Conservation (phyloP, 2,888 invertebrate species). For the Stratiomys singularior region DNA sequence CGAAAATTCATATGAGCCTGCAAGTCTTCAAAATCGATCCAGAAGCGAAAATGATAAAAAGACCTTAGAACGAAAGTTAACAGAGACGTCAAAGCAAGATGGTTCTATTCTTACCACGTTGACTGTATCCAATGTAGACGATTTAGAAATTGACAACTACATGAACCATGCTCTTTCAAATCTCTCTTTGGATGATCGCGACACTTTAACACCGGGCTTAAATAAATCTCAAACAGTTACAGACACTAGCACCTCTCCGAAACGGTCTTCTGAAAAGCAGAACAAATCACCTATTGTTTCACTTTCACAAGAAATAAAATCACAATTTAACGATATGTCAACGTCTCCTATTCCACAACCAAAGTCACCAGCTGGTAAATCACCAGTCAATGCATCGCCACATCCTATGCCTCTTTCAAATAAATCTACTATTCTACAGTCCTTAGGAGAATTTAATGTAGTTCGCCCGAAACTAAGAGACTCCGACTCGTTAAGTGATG, state of each 20-base stretch:
- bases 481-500: constrained; percentile 73
- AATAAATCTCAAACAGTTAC: constrained; percentile 53
- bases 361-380: constrained; percentile 58
- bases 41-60: constrained; percentile 60
- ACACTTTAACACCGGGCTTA: constrained; percentile 61
- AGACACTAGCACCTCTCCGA: constrained; percentile 52
- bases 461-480: constrained; percentile 62
- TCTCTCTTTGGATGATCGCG: constrained; percentile 64
- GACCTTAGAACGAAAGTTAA: constrained; percentile 58
- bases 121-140: constrained; percentile 61
- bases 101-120: constrained; percentile 53
- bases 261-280: background rate
- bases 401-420: constrained; percentile 52
- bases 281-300: constrained; percentile 47
- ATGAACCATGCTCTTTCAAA: constrained; percentile 66
- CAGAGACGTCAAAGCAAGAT: constrained; percentile 53
- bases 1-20: constrained; percentile 62
- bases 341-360: constrained; percentile 64
- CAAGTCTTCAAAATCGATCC: constrained; percentile 61
- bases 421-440: constrained; percentile 58
- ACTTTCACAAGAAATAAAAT: constrained; percentile 52
- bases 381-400: constrained; percentile 56
- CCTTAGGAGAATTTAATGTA: constrained; percentile 64
- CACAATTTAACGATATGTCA: constrained; percentile 64
- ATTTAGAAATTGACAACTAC: constrained; percentile 64